phyloP scores from a whole-genome alignment of 2,113 vertebrate species.

The Bettongia penicillata region DNA sequence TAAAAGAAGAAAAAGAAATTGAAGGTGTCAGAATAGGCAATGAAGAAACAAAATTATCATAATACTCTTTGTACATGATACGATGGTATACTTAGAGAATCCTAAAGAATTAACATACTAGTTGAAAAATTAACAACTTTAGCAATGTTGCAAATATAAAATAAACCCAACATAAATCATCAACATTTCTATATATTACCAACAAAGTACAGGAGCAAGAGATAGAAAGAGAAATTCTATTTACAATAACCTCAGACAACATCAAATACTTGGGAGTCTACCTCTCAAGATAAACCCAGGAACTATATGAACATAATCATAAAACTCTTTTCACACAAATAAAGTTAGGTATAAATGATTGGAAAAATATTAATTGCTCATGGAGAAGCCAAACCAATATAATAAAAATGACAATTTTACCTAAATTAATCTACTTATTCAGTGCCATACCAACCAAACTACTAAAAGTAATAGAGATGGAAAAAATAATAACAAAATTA shows the following conservation, averaged over 20 bases:
- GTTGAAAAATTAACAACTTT: neutral
- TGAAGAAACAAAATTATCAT: too few species aligned
- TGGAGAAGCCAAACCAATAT: neutral
- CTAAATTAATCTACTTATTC: neutral
- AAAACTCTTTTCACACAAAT: neutral
- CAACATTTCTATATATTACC: neutral
- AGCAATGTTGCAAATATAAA: neutral
- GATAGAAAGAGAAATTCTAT: neutral
- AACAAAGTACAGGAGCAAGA: neutral
- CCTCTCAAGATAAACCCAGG: neutral
- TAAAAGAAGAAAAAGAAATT: too few species aligned
- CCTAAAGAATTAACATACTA: neutral
- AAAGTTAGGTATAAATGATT: neutral
- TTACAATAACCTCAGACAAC: neutral
- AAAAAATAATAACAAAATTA: neutral
- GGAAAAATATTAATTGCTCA: neutral
- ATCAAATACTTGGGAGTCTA: neutral
- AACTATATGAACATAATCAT: neutral
- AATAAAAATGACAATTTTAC: neutral
- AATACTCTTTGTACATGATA: neutral
- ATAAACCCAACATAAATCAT: neutral
- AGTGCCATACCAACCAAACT: neutral
- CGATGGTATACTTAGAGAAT: neutral
- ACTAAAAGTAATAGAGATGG: neutral
- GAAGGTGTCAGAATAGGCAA: too few species aligned